phyloP scores from a whole-genome alignment of 2,888 invertebrate species.

The Eledone cirrhosa region DNA sequence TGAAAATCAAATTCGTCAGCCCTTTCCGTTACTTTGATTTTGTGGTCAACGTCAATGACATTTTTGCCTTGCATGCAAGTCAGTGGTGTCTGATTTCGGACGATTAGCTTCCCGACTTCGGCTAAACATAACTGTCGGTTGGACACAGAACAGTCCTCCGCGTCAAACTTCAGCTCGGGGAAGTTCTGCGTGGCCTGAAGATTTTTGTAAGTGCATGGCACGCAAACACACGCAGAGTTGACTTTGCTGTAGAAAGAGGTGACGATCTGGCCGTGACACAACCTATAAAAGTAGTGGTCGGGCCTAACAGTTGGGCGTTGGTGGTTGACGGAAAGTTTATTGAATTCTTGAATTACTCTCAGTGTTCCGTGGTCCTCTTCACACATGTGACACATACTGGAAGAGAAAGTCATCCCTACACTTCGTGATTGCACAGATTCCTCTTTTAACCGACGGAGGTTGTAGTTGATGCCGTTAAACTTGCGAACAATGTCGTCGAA shows the following conservation, averaged over 20 bases:
- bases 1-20: conserved; percentile 53
- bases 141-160: conserved; percentile 43
- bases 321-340: conserved; percentile 50
- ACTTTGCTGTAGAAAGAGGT: conserved; percentile 58
- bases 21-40: conserved; percentile 48
- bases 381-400: conserved; percentile 55
- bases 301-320: conserved; percentile 43
- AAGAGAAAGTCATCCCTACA: conserved; percentile 56
- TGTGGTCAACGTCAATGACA: conserved; percentile 60
- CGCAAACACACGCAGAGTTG: conserved; percentile 58
- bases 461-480: conserved; percentile 51
- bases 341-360: conserved; percentile 58
- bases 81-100: conserved; percentile 51
- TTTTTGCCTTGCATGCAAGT: conserved; percentile 59
- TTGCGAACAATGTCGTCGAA: conserved; percentile 56
- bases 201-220: conserved; percentile 57
- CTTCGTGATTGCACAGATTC: conserved; percentile 55
- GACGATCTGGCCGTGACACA: conserved; percentile 53
- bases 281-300: conserved; percentile 49
- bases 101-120: conserved; percentile 55
- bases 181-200: conserved; percentile 47
- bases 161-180: conserved; percentile 43
- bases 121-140: conserved; percentile 39
- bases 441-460: conserved; percentile 48
- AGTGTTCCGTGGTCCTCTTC: conserved; percentile 56